Conservation (phyloP, 1,140 invertebrate species). For the Danaus plexippus region DNA sequence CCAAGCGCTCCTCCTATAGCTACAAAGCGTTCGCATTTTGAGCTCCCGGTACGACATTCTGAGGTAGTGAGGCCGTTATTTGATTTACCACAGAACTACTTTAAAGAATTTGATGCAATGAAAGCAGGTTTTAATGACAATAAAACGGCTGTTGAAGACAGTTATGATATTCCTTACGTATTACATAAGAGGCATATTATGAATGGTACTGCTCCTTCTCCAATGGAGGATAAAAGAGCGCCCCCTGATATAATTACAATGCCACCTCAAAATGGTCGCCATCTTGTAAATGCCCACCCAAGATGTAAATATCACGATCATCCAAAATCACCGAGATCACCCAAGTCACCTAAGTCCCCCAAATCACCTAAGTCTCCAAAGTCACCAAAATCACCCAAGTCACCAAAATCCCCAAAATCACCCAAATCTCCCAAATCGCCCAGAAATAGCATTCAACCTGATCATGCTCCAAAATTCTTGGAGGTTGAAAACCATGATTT, state of each 20-base stretch:
- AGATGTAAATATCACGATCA: conserved; percentile 71
- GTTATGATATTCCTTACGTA: conserved; percentile 85
- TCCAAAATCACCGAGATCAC: conserved; percentile 69
- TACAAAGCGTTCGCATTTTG: conserved; percentile 78
- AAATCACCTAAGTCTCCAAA: conserved; percentile 74
- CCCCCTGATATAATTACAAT: conserved; percentile 68
- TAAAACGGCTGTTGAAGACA: conserved; percentile 63
- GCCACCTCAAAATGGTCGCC: conserved; percentile 64
- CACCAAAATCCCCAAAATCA: conserved; percentile 74
- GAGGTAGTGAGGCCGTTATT: conserved; percentile 70
- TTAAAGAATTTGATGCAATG: conserved; percentile 73
- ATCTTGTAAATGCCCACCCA: conserved; percentile 56
- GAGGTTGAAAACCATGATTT: conserved; percentile 73
- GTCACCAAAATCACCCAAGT: conserved; percentile 68
- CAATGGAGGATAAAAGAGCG: conserved; percentile 58
- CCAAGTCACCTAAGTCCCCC: conserved; percentile 73
- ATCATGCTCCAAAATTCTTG: conserved; percentile 62
- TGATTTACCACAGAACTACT: conserved; percentile 74
- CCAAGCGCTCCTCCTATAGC: conserved; percentile 79
- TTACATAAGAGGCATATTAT: conserved; percentile 86
- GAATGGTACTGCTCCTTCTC: conserved; percentile 82
- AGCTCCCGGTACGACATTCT: conserved; percentile 69
- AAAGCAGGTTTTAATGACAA: conserved; percentile 63
- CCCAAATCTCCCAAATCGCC: conserved; percentile 74
- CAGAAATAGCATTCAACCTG: conserved; percentile 66